Evolutionary conservation across 2,113 vertebrate species (phyloP).

Genomic region (Brachionichthys hirsutus): DNA sequence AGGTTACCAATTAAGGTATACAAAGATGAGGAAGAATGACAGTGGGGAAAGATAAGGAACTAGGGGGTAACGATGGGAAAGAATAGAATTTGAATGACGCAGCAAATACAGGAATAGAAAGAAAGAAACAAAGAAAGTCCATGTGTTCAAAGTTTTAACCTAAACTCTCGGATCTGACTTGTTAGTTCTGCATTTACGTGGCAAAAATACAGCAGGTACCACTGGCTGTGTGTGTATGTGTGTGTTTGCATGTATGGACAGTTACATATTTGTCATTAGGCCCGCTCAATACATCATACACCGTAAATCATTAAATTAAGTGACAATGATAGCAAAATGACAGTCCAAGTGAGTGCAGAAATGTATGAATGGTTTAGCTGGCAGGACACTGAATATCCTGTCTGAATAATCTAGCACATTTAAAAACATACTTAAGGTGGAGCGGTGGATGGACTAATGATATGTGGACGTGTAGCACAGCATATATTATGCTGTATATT

Average conservation of each 20-base stretch:
- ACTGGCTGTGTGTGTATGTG: neutral
- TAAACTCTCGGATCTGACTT: constrained; percentile 51
- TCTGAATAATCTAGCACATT: neutral
- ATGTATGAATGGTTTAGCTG: neutral
- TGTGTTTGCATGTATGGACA: neutral
- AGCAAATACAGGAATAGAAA: neutral
- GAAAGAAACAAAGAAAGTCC: neutral
- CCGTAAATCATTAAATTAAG: constrained; percentile 59
- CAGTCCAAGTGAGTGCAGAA: neutral
- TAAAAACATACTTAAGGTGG: neutral
- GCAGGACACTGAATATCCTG: neutral
- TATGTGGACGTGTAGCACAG: too few relatives aligned
- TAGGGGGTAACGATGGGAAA: neutral
- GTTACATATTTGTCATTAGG: constrained; percentile 45
- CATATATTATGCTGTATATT: too few relatives aligned
- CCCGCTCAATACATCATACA: constrained; percentile 39
- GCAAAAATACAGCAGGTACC: constrained; percentile 31
- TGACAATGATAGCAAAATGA: constrained; percentile 44
- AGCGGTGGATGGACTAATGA: too few relatives aligned
- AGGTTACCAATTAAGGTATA: neutral
- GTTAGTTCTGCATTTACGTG: constrained; percentile 49
- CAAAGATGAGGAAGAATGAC: neutral
- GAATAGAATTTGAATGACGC: neutral
- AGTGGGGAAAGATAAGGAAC: too few relatives aligned
- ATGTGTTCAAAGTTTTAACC: constrained; percentile 44